A percentile compares a stretch with the other conserved stretches of the same genome.
These are phyloP conservation scores for Mesembrinibis cayennensis DNA, from an alignment of 2,113 vertebrate genomes.

Conservation along the genomic window DNA sequence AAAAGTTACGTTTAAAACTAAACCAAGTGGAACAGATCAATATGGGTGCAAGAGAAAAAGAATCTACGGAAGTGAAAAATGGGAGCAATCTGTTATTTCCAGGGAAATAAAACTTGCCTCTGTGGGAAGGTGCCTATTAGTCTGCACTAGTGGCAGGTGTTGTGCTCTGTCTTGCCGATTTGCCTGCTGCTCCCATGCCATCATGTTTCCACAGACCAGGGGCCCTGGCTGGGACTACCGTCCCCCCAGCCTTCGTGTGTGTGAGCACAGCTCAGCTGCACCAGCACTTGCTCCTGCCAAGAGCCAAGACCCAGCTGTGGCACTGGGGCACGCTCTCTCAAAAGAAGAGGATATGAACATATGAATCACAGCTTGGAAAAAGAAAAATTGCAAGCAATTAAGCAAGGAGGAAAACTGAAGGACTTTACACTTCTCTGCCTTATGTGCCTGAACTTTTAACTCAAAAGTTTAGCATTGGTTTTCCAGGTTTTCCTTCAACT, in stretches of 20 bases:
- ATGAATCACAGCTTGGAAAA: not conserved
- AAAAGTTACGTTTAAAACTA: not conserved
- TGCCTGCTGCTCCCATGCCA: not conserved
- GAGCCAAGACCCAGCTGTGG: not conserved
- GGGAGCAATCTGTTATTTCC: not conserved
- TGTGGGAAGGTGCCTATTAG: not conserved
- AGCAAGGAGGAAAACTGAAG: not conserved
- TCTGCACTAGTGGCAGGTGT: not conserved
- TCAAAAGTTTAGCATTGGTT: not conserved
- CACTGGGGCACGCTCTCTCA: not conserved
- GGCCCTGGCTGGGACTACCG: not conserved
- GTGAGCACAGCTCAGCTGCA: not conserved
- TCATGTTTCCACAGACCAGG: not conserved
- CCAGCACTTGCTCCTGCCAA: rapidly evolving
- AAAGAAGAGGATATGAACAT: not conserved
- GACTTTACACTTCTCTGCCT: not conserved
- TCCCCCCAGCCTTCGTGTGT: too few relatives aligned
- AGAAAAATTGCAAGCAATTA: not conserved
- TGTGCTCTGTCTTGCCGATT: not conserved
- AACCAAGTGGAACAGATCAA: not conserved
- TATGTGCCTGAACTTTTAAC: not conserved
- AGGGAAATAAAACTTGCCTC: not conserved
- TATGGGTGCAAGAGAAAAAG: not conserved
- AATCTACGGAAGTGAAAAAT: not conserved
- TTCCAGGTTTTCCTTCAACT: not conserved